phyloP scores from a whole-genome alignment of 1,140 invertebrate genomes.

The Drosophila malerkotliana region DNA sequence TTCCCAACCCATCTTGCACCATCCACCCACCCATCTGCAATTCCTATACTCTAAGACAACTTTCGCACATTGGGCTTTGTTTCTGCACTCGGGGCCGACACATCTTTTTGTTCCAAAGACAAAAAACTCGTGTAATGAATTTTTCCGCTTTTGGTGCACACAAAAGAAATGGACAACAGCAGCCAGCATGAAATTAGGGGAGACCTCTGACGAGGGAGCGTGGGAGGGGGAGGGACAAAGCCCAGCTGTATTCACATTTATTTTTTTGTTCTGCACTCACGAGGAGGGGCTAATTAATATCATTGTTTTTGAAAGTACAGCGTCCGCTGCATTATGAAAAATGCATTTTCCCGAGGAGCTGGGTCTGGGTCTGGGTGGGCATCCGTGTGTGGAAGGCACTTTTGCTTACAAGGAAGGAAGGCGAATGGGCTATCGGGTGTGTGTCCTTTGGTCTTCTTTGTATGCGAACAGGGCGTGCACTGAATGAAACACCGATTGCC shows the following conservation, averaged over 20 bases:
- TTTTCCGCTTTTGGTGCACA: slow-evolving; percentile 74
- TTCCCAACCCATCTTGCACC: neutral
- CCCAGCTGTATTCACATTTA: slow-evolving; percentile 60
- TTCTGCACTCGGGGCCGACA: slow-evolving; percentile 8
- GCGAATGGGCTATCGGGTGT: slow-evolving; percentile 20
- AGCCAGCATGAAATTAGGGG: slow-evolving; percentile 23
- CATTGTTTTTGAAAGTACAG: slow-evolving; percentile 72
- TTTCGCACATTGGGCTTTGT: slow-evolving; percentile 47
- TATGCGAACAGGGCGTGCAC: slow-evolving; percentile 14
- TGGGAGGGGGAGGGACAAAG: slow-evolving; percentile 21
- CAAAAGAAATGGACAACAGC: slow-evolving; percentile 71
- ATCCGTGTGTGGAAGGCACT: slow-evolving; percentile 10
- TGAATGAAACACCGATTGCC: slow-evolving; percentile 63
- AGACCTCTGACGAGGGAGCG: neutral
- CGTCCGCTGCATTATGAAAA: slow-evolving; percentile 71
- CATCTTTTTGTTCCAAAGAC: slow-evolving; percentile 65
- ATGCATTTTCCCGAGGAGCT: slow-evolving; percentile 51
- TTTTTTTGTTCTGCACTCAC: slow-evolving; percentile 70
- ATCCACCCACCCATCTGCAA: slow-evolving; percentile 16
- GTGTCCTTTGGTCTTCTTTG: slow-evolving; percentile 13
- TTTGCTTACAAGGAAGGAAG: slow-evolving; percentile 13
- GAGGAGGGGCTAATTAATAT: slow-evolving; percentile 78
- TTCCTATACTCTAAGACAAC: slow-evolving; percentile 56
- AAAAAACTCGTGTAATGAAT: slow-evolving; percentile 77
- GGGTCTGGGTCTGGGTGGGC: neutral